Percentiles rank a stretch among this genome's conserved stretches.
These are phyloP conservation scores for Schizopygopsis pylzovi DNA, from an alignment of 2,797 vertebrate genomes.

Conservation along the genomic window DNA sequence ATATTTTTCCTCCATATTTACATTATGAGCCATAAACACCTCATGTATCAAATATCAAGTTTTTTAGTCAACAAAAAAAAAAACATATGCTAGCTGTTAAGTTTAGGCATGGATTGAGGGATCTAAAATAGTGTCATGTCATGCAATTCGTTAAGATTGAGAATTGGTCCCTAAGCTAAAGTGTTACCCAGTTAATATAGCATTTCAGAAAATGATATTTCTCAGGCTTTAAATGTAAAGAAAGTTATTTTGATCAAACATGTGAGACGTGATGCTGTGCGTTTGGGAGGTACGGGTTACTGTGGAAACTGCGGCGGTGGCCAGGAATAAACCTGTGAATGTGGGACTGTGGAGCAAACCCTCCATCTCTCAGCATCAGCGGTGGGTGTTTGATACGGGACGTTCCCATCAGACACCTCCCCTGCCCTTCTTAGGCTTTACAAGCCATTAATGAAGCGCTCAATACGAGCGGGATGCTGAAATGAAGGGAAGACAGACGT, in stretches of 20 bases:
- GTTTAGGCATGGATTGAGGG: too few relatives aligned
- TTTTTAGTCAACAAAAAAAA: background rate
- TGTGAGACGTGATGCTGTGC: background rate
- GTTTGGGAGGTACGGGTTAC: constrained; percentile 43
- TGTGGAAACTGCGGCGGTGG: constrained; percentile 36
- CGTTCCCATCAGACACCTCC: constrained; percentile 9
- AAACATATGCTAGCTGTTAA: too few relatives aligned
- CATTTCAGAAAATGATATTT: background rate
- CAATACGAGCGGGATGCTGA: constrained; percentile 1
- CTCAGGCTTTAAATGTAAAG: background rate
- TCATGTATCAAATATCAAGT: too few relatives aligned
- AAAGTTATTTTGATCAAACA: constrained; percentile 42
- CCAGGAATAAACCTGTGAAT: constrained; percentile 9
- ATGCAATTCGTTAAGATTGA: background rate
- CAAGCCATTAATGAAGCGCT: constrained; percentile 43
- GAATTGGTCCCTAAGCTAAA: background rate
- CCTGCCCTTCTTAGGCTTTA: constrained; percentile 32
- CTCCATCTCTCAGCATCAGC: background rate
- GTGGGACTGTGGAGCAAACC: background rate
- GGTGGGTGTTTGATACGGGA: background rate
- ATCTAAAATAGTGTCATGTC: background rate
- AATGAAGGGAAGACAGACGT: constrained; percentile 44
- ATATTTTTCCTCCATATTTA: too few relatives aligned
- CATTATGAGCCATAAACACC: background rate
- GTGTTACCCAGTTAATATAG: background rate